A percentile compares a stretch with the other conserved stretches of the same genome.
Evolutionary conservation across 2,888 invertebrate genomes (phyloP).

Genomic region (Synanthedon myopaeformis): DNA sequence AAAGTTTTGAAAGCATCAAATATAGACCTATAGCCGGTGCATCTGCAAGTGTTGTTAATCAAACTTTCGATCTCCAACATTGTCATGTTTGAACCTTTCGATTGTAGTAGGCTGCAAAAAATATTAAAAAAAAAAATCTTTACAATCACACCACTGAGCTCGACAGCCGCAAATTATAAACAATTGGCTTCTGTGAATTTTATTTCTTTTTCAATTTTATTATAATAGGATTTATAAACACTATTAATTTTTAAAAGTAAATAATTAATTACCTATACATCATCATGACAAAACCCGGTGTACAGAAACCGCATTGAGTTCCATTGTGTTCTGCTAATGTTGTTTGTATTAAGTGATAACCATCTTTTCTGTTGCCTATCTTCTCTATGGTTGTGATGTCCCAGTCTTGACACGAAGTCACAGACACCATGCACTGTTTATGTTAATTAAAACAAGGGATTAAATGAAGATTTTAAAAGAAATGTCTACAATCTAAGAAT

Average conservation of each 20-base stretch:
- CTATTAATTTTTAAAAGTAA: background rate
- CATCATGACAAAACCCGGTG: conserved; percentile 42
- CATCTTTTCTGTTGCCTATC: conserved; percentile 71
- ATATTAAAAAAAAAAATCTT: too few species aligned
- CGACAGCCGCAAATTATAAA: too few species aligned
- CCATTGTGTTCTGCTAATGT: conserved; percentile 72
- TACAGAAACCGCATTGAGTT: conserved; percentile 77
- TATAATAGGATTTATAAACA: too few species aligned
- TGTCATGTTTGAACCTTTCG: background rate
- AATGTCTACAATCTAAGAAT: too few species aligned
- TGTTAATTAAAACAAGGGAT: too few species aligned
- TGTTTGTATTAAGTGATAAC: conserved; percentile 74
- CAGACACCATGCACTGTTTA: conserved; percentile 59
- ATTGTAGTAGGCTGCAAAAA: background rate
- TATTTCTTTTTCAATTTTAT: too few species aligned
- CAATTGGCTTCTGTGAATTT: too few species aligned
- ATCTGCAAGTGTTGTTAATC: conserved; percentile 80
- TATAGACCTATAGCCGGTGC: conserved; percentile 77
- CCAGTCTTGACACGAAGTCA: conserved; percentile 71
- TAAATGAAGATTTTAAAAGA: too few species aligned
- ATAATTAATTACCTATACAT: conserved; percentile 33
- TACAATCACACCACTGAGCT: too few species aligned
- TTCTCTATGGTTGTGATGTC: conserved; percentile 78
- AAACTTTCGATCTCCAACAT: conserved; percentile 77
- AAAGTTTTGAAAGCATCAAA: conserved; percentile 73